Conservation (phyloP, 2,113 vertebrate species). For the Calyptommatus sinebrachiatus region DNA sequence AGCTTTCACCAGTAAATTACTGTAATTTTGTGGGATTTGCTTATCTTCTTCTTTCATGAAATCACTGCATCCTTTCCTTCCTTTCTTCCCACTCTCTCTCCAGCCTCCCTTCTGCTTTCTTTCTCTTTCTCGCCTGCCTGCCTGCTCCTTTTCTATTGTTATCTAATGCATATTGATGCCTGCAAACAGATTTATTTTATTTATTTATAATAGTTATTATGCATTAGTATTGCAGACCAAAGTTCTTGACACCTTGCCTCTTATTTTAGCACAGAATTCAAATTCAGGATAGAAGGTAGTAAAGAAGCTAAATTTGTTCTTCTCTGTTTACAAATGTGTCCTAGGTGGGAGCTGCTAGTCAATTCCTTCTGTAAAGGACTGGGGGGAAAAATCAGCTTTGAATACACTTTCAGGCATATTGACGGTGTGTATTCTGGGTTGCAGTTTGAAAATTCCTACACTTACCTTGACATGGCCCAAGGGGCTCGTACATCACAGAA, state of each 20-base stretch:
- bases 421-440: conserved; percentile 43
- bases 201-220: not conserved
- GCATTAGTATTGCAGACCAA: too few species aligned
- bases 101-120: not conserved
- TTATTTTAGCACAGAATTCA: conserved; percentile 8
- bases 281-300: not conserved
- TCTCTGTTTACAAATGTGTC: not conserved
- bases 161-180: not conserved
- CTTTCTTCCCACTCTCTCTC: too few species aligned
- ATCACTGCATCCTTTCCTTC: too few species aligned
- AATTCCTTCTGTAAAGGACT: not conserved
- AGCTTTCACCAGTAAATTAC: too few species aligned
- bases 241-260: not conserved
- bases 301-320: conserved; percentile 1
- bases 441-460: conserved; percentile 32
- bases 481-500: conserved; percentile 8
- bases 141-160: not conserved
- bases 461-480: conserved; percentile 26
- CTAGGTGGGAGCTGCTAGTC: conserved; percentile 18
- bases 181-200: not conserved
- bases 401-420: conserved; percentile 46
- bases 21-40: too few species aligned
- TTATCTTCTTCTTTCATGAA: too few species aligned
- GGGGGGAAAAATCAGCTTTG: conserved; percentile 29
- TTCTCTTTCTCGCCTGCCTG: not conserved